A percentile compares a stretch with the other conserved stretches of the same genome.
Evolutionary conservation across 2,797 vertebrate species (phyloP).

Genomic region (Anolis apletophallus): DNA sequence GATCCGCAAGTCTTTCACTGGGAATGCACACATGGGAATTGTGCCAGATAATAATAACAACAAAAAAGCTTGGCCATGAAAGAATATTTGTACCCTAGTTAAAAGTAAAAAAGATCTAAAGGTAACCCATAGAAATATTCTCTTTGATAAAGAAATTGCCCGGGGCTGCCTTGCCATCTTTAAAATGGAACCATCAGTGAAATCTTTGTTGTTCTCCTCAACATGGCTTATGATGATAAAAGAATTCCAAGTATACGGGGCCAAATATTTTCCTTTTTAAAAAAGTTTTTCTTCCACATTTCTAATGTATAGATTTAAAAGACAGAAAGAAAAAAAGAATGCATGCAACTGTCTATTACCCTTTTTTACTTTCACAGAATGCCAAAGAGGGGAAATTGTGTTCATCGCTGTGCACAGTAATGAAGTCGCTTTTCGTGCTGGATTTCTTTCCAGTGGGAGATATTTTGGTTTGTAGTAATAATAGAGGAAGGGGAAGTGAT

Average conservation of each 20-base stretch:
- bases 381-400: conserved; percentile 33
- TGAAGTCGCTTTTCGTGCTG: conserved; percentile 49
- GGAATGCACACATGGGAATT: conserved; percentile 24
- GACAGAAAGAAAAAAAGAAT: neutral
- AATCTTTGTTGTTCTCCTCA: neutral
- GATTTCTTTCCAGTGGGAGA: conserved; percentile 50
- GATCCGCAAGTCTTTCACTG: neutral
- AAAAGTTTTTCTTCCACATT: conserved; percentile 1
- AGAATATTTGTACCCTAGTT: conserved; percentile 16
- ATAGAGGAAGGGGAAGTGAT: neutral
- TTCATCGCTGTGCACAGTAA: conserved; percentile 37
- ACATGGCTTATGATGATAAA: neutral
- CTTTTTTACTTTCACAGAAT: neutral
- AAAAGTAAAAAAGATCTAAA: conserved; percentile 24
- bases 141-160: conserved; percentile 15
- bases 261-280: conserved; percentile 4
- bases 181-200: conserved; percentile 25
- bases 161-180: neutral
- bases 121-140: conserved; percentile 11
- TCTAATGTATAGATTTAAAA: conserved; percentile 27
- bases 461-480: conserved; percentile 35
- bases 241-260: conserved; percentile 6
- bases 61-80: conserved; percentile 10
- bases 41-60: conserved; percentile 21
- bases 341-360: neutral